Conservation (phyloP, 2,888 invertebrate species). For the Octodonta nipae region DNA sequence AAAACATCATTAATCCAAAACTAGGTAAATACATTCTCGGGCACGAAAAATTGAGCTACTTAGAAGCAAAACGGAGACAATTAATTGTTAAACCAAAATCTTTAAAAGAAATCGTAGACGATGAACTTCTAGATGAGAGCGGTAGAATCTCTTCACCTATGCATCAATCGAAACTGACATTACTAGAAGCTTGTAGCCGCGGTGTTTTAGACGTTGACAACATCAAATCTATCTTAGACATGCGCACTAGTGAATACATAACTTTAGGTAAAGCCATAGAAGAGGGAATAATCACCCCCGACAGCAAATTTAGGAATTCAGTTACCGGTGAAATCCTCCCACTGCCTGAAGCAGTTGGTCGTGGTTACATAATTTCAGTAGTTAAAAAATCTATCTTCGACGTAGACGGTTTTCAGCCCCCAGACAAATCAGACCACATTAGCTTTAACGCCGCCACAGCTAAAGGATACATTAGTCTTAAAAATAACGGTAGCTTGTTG, state of each 20-base stretch:
- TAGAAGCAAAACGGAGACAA: constrained; percentile 70
- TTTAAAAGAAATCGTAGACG: constrained; percentile 76
- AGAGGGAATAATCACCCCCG: constrained; percentile 63
- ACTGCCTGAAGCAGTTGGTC: constrained; percentile 76
- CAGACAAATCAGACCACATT: constrained; percentile 65
- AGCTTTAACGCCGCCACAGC: constrained; percentile 71
- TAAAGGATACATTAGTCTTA: constrained; percentile 63
- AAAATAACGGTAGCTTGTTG: constrained; percentile 55
- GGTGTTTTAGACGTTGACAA: constrained; percentile 77
- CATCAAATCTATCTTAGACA: constrained; percentile 73
- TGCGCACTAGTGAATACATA: constrained; percentile 62
- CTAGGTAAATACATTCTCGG: constrained; percentile 59
- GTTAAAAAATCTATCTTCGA: constrained; percentile 80
- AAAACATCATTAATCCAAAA: constrained; percentile 66
- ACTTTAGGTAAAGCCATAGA: constrained; percentile 76
- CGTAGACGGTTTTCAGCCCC: constrained; percentile 80
- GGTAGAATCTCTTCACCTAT: constrained; percentile 71
- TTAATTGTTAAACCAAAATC: constrained; percentile 81
- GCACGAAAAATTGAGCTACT: constrained; percentile 65
- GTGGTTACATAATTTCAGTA: constrained; percentile 78
- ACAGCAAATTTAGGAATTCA: constrained; percentile 62
- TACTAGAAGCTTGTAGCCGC: constrained; percentile 73
- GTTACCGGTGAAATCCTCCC: constrained; percentile 58
- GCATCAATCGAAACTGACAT: constrained; percentile 58
- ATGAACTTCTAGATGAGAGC: constrained; percentile 62